phyloP scores from a whole-genome alignment of 2,888 invertebrate genomes.

The Agrochola macilenta region DNA sequence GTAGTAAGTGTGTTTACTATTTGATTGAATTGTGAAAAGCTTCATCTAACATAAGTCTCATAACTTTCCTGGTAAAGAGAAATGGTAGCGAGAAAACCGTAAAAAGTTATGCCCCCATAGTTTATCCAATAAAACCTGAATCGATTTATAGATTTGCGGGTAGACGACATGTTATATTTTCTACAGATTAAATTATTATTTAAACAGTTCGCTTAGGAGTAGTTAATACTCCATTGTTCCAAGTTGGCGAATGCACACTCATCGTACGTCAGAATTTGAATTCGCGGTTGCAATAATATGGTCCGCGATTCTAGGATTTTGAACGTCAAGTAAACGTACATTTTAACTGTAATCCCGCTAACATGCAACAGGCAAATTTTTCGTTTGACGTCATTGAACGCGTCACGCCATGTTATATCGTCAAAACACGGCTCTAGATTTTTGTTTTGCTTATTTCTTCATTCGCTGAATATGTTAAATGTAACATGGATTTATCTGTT shows the following conservation, averaged over 20 bases:
- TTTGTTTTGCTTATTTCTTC: constrained; percentile 25
- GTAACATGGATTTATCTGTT: constrained; percentile 24
- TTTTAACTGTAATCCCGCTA: constrained; percentile 16
- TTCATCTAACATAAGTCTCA: not conserved
- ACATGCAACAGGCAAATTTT: constrained; percentile 47
- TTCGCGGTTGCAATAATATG: constrained; percentile 3
- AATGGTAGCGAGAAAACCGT: not conserved
- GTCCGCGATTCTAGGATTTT: constrained; percentile 14
- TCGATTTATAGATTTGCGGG: not conserved
- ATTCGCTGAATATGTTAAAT: constrained; percentile 15
- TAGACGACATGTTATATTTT: not conserved
- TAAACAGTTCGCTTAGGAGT: not conserved
- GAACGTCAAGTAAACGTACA: constrained; percentile 12
- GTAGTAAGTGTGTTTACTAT: not conserved
- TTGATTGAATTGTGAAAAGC: not conserved
- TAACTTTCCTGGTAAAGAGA: not conserved
- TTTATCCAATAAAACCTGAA: constrained; percentile 14
- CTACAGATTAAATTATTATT: not conserved
- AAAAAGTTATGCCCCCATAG: not conserved
- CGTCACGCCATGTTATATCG: constrained; percentile 29
- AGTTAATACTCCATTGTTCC: not conserved
- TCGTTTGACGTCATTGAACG: constrained; percentile 52
- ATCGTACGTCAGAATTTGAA: constrained; percentile 22
- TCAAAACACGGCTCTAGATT: constrained; percentile 13
- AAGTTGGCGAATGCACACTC: constrained; percentile 1